These are phyloP conservation scores for Ophion ellenae DNA, from an alignment of 2,888 invertebrate species.

Conservation along the genomic window DNA sequence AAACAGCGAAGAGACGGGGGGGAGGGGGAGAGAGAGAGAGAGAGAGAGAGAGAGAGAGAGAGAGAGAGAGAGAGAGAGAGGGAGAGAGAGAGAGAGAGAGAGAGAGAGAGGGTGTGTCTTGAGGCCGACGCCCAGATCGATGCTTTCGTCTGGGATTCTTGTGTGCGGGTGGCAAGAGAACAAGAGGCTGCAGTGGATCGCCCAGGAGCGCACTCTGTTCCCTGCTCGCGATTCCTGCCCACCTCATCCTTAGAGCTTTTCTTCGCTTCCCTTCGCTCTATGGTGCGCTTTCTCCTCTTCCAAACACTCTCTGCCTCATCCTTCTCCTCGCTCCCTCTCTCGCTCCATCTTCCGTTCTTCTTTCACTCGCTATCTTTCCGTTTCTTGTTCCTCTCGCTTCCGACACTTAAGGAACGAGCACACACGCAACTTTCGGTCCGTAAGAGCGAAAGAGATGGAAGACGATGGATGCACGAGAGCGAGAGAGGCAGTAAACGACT, in stretches of 20 bases:
- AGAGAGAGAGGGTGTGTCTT: slow-evolving; percentile 75
- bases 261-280: slow-evolving; percentile 36
- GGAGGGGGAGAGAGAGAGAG: too few relatives aligned
- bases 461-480: too few relatives aligned
- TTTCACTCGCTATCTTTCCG: too few relatives aligned
- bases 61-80: too few relatives aligned
- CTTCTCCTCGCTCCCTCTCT: slow-evolving; percentile 17
- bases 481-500: too few relatives aligned
- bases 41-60: too few relatives aligned
- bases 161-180: slow-evolving; percentile 70
- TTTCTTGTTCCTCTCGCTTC: too few relatives aligned
- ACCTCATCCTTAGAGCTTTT: slow-evolving; percentile 51
- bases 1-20: too few relatives aligned
- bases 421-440: too few relatives aligned
- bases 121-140: slow-evolving; percentile 83
- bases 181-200: slow-evolving; percentile 45
- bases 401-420: too few relatives aligned
- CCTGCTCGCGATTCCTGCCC: slow-evolving; percentile 50
- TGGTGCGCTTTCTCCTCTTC: slow-evolving; percentile 15
- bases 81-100: too few relatives aligned
- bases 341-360: background rate
- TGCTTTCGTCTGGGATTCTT: slow-evolving; percentile 80
- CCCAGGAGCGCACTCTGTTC: slow-evolving; percentile 44
- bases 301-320: slow-evolving; percentile 12
- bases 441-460: too few relatives aligned